Evolutionary conservation across 2,113 vertebrate species (phyloP).

Genomic region (Cichladusa arquata): DNA sequence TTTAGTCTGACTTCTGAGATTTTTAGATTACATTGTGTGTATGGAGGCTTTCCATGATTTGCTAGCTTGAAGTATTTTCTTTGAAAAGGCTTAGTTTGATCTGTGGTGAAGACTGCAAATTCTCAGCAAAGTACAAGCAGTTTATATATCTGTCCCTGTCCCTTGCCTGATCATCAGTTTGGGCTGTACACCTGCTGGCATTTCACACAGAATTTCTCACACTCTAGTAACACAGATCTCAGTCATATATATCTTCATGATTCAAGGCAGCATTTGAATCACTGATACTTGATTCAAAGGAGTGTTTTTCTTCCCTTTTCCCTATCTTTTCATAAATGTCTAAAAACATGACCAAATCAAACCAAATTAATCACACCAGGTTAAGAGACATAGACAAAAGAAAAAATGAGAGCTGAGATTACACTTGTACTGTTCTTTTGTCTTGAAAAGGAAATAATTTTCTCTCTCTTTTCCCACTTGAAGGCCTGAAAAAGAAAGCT

Average conservation of each 20-base stretch:
- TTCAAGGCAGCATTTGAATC: background rate
- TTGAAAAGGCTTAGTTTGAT: background rate
- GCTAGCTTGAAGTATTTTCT: background rate
- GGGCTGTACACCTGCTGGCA: background rate
- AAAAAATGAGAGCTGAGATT: slow-evolving; percentile 12
- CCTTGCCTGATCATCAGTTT: background rate
- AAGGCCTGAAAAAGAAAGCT: slow-evolving; percentile 8
- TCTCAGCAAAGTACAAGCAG: background rate
- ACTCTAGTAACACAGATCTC: background rate
- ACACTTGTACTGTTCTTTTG: background rate
- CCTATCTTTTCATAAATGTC: background rate
- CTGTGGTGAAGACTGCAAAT: background rate
- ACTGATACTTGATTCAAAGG: background rate
- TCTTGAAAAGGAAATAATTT: slow-evolving; percentile 22
- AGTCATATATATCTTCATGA: background rate
- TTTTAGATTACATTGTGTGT: background rate
- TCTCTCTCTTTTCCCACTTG: background rate
- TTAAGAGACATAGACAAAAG: slow-evolving; percentile 17
- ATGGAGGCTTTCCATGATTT: background rate
- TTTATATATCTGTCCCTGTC: background rate
- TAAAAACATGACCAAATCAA: background rate
- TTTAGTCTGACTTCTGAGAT: background rate
- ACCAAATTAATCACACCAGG: background rate
- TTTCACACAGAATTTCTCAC: background rate
- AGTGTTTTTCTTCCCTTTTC: background rate